Conservation (phyloP, 2,113 vertebrate species). For the Leucopsar rothschildi region DNA sequence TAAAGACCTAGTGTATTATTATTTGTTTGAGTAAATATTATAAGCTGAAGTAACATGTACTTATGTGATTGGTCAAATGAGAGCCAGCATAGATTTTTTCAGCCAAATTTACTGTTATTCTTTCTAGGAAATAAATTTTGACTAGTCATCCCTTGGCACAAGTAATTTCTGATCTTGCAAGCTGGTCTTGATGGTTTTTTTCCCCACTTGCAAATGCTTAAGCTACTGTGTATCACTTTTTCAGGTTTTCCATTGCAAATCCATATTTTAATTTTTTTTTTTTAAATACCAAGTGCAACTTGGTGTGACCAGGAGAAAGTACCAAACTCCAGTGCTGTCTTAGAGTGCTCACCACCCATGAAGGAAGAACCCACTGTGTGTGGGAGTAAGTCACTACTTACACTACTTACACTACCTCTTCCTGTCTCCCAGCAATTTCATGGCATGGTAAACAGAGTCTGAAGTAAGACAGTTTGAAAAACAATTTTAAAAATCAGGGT, state of each 20-base stretch:
- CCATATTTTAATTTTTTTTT: not conserved
- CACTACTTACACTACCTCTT: not conserved
- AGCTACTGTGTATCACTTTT: not conserved
- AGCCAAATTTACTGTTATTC: not conserved
- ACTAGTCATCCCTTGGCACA: not conserved
- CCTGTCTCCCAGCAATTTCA: not conserved
- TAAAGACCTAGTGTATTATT: not conserved
- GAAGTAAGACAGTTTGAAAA: not conserved
- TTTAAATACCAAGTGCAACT: not conserved
- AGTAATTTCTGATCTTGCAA: not conserved
- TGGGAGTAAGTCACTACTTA: not conserved
- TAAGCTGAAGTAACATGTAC: not conserved
- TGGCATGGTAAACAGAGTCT: not conserved
- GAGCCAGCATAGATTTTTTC: not conserved
- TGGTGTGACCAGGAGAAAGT: not conserved
- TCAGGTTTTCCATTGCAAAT: not conserved
- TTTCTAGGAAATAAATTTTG: not conserved
- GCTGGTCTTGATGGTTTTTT: not conserved
- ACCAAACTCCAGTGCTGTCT: not conserved
- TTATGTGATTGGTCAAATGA: not conserved
- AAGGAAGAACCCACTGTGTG: not conserved
- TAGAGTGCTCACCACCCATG: accelerated
- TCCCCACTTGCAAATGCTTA: not conserved
- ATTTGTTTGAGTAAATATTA: not conserved
- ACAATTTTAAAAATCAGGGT: not conserved